phyloP scores from a whole-genome alignment of 2,888 invertebrate species.

The Drosophila cyrtoloma region DNA sequence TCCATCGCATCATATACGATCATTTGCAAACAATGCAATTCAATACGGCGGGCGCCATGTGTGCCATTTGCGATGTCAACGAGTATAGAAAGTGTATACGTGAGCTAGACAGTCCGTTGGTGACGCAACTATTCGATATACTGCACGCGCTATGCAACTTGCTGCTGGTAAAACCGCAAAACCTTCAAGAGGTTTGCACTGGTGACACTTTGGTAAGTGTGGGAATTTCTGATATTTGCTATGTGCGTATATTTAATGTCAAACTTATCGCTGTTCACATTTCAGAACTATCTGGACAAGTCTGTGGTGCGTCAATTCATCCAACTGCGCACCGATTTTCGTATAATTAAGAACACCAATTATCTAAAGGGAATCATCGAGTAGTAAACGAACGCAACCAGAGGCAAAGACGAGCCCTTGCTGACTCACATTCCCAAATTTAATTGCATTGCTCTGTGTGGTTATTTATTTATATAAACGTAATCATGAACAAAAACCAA shows the following conservation, averaged over 20 bases:
- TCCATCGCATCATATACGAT: conserved; percentile 97
- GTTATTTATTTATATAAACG: conserved; percentile 49
- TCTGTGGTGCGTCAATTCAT: conserved; percentile 96
- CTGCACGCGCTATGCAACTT: conserved; percentile 98
- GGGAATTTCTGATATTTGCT: conserved; percentile 48
- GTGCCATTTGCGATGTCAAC: conserved; percentile 98
- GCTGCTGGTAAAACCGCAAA: conserved; percentile 97
- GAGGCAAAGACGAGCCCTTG: neutral
- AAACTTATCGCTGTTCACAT: conserved; percentile 83
- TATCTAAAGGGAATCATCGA: conserved; percentile 87
- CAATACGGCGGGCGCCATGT: conserved; percentile 98
- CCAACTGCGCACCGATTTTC: conserved; percentile 97
- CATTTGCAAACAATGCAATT: conserved; percentile 98
- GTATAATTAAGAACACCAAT: conserved; percentile 91
- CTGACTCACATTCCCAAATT: conserved; percentile 67
- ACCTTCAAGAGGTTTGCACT: conserved; percentile 96
- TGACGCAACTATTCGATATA: conserved; percentile 96
- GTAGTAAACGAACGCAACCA: conserved; percentile 46
- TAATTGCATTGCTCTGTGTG: conserved; percentile 28
- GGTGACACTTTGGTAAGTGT: conserved; percentile 95
- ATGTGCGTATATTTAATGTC: neutral
- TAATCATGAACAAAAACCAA: conserved; percentile 49
- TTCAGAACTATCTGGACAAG: conserved; percentile 94
- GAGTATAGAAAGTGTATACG: conserved; percentile 96
- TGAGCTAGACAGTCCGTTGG: conserved; percentile 90